These are phyloP conservation scores for Latrodectus geometricus DNA, from an alignment of 1,140 invertebrate genomes.

Conservation along the genomic window DNA sequence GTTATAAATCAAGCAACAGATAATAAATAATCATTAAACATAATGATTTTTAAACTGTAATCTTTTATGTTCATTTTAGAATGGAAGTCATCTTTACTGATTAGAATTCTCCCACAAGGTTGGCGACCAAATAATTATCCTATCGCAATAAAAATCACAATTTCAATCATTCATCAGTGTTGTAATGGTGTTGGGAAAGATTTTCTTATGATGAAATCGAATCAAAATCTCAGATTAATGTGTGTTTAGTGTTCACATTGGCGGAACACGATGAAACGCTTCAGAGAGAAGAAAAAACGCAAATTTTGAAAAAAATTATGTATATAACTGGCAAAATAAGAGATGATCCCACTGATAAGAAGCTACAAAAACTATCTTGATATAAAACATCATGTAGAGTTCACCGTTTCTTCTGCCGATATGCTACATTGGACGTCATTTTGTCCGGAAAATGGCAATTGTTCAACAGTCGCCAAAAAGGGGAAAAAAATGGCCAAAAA, in stretches of 20 bases:
- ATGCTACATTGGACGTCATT: conserved; percentile 16
- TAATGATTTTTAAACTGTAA: too few species aligned
- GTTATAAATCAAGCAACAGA: too few species aligned
- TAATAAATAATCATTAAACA: too few species aligned
- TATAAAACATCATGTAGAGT: background rate
- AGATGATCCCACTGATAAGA: conserved; percentile 11
- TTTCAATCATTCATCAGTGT: background rate
- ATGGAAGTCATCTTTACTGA: too few species aligned
- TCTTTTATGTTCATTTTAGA: too few species aligned
- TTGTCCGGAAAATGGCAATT: conserved; percentile 27
- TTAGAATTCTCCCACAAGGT: background rate
- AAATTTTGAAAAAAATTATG: conserved; percentile 34
- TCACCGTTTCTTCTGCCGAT: background rate
- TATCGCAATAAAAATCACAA: conserved; percentile 12
- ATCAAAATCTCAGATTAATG: conserved; percentile 31
- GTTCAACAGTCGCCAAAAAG: conserved; percentile 9
- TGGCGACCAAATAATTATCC: conserved; percentile 37
- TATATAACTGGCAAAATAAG: conserved; percentile 14
- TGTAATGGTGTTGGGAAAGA: conserved; percentile 4
- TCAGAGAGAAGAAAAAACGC: background rate
- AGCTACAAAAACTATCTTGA: background rate
- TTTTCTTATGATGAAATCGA: conserved; percentile 19
- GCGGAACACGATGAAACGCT: conserved; percentile 18
- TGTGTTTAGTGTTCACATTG: conserved; percentile 32
- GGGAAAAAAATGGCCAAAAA: background rate